Evolutionary conservation across 2,888 invertebrate species (phyloP).

Genomic region (Drosophila mimica): DNA sequence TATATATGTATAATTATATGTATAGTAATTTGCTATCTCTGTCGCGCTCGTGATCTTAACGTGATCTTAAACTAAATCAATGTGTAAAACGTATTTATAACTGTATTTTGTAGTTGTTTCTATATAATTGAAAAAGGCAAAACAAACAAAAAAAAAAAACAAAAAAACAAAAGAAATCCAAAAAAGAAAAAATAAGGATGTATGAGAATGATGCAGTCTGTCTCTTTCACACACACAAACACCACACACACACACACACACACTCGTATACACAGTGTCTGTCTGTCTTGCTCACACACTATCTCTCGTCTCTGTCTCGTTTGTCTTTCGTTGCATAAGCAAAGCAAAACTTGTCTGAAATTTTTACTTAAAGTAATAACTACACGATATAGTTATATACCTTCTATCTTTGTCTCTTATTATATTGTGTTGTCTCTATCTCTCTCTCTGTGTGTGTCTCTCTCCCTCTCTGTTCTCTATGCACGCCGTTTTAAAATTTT

Average conservation of each 20-base stretch:
- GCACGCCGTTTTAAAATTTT: constrained; percentile 10
- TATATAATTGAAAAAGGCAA: constrained; percentile 44
- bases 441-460: constrained; percentile 1
- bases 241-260: constrained; percentile 9
- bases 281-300: constrained; percentile 38
- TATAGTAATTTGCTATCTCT: constrained; percentile 70
- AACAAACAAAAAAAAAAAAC: constrained; percentile 4
- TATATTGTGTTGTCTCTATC: constrained; percentile 1
- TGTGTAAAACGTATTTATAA: constrained; percentile 72
- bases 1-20: constrained; percentile 24
- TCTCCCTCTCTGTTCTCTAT: constrained; percentile 7
- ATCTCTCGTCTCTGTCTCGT: constrained; percentile 18
- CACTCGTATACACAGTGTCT: constrained; percentile 29
- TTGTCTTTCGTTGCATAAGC: constrained; percentile 12
- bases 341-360: constrained; percentile 14
- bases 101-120: constrained; percentile 73
- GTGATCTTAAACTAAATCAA: constrained; percentile 79
- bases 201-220: constrained; percentile 43
- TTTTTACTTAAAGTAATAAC: not conserved
- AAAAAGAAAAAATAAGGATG: constrained; percentile 14
- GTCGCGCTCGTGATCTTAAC: constrained; percentile 80
- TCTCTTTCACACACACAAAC: constrained; percentile 49
- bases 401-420: constrained; percentile 3
- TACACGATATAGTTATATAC: not conserved
- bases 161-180: not conserved